Percentiles rank a stretch among this genome's conserved stretches.
These are phyloP conservation scores for Alentia gelatinosa DNA, from an alignment of 2,888 invertebrate species.

Conservation along the genomic window DNA sequence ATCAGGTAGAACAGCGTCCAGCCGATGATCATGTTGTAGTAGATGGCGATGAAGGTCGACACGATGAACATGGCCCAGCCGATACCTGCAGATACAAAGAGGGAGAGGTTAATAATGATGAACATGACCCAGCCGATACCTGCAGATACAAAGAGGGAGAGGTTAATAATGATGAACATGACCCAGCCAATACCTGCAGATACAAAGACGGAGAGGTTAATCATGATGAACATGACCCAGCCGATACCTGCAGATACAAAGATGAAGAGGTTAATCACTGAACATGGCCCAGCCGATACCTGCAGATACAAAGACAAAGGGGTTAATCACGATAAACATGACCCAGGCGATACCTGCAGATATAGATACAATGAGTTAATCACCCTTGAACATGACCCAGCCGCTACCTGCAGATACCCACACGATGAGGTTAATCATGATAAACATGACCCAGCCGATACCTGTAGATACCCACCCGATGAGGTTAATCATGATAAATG, in stretches of 20 bases:
- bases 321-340: constrained; percentile 82
- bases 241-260: constrained; percentile 81
- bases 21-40: constrained; percentile 83
- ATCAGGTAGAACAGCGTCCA: constrained; percentile 83
- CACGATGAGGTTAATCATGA: constrained; percentile 82
- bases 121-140: constrained; percentile 84
- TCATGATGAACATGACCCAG: constrained; percentile 83
- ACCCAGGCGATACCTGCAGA: constrained; percentile 82
- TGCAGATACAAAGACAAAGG: no score
- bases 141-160: constrained; percentile 64
- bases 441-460: constrained; percentile 83
- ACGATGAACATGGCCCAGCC: constrained; percentile 83
- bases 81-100: constrained; percentile 78
- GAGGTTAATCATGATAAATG: constrained; percentile 79
- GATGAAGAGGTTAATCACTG: not conserved
- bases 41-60: constrained; percentile 82
- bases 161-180: constrained; percentile 82
- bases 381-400: no score
- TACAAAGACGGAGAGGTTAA: not conserved
- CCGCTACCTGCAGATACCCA: no score
- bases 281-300: no score
- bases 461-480: constrained; percentile 73
- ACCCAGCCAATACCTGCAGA: constrained; percentile 82
- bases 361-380: not conserved
- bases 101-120: constrained; percentile 76